Evolutionary conservation across 2,797 vertebrate species (phyloP), one percentile per base, ranked within the genome.

Genomic region (Notolepis coatsorum): DNA sequence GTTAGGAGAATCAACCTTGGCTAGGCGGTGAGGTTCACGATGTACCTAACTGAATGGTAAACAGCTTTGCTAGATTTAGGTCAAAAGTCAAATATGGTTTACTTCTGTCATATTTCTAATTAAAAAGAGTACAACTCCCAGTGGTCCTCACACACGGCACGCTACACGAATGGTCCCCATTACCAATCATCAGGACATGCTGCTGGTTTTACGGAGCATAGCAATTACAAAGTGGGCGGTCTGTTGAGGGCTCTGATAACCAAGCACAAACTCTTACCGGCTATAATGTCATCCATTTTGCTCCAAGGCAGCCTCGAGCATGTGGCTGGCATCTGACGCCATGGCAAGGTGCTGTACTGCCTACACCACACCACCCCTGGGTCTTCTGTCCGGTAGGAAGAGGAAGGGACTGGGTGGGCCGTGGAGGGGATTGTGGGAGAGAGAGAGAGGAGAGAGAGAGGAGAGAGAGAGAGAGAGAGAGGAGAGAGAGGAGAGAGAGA

Each of bases 231-330:
- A 61, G 38, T 30, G 45, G 64, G 54, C 38, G 50, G 61, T 45
- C 55, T 41, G 31, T 20, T 51, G 42, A 69, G 62, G 37, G 51
- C n/a, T 61, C 55, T 63, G 62, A 80, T 75, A 76, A 73, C 69
- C 30, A 74, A 74, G 71, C 15, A 81, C 28, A 69, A 75, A 72
- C 21, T 24, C 72, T 66, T 93, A 98, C 96, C 96, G 90, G 95
- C 94, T 75, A 96, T 95, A 79, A 97, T 95, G 73, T 94, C 93
- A 59, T 97, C 95, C 95, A 97, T 97, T n/a, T 90, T 96, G 96
- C 80, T 95, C 94, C 81, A 95, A 86, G 66, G 96, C 94, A 49
- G 94, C 93, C 87, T 96, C 94, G 73, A 97, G 88, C 81, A 91
- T 91, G 18, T 96, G 93, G 80, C 95, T 95, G 42, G 93, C 95